Percentiles rank a stretch among this genome's conserved stretches.
Evolutionary conservation across 53 echinoderm and acorn worm species (phyloP).

Genomic region (Apostichopus leukothele): DNA sequence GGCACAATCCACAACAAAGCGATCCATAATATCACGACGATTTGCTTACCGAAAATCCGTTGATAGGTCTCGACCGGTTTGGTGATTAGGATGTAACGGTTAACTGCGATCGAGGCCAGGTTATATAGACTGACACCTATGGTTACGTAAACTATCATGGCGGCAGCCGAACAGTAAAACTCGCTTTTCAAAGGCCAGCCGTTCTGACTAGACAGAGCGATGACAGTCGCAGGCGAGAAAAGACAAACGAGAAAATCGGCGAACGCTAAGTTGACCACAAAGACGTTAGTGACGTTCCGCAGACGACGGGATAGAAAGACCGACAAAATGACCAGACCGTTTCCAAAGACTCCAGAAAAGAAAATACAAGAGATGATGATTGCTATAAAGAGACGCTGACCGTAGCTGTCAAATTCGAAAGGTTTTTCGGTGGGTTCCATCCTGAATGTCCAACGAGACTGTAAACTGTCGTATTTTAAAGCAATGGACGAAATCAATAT

Average conservation of each 20-base stretch:
- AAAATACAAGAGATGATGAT: conserved; percentile 27
- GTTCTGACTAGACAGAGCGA: neutral
- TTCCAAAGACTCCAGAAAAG: conserved; percentile 38
- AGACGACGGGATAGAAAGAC: conserved; percentile 38
- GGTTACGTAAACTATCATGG: conserved; percentile 31
- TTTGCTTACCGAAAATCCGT: conserved; percentile 16
- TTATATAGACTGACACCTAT: conserved; percentile 52
- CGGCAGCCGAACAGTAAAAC: neutral
- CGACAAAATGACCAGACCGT: conserved; percentile 38
- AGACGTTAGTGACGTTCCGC: conserved; percentile 40
- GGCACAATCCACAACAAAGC: conserved; percentile 28
- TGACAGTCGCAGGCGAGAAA: conserved; percentile 10
- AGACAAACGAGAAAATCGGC: conserved; percentile 32
- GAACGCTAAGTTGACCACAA: conserved; percentile 44
- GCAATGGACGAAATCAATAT: no score
- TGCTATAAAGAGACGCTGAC: conserved; percentile 33
- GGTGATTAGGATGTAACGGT: conserved; percentile 63
- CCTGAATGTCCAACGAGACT: neutral
- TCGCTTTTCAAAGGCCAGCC: conserved; percentile 34
- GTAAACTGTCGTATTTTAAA: no score
- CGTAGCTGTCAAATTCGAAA: conserved; percentile 35
- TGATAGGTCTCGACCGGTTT: conserved; percentile 44
- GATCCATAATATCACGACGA: conserved; percentile 29
- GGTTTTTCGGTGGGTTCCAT: conserved; percentile 12
- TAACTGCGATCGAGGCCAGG: conserved; percentile 62